These are phyloP conservation scores for Ophion ellenae DNA, from an alignment of 2,888 invertebrate genomes.

Conservation along the genomic window DNA sequence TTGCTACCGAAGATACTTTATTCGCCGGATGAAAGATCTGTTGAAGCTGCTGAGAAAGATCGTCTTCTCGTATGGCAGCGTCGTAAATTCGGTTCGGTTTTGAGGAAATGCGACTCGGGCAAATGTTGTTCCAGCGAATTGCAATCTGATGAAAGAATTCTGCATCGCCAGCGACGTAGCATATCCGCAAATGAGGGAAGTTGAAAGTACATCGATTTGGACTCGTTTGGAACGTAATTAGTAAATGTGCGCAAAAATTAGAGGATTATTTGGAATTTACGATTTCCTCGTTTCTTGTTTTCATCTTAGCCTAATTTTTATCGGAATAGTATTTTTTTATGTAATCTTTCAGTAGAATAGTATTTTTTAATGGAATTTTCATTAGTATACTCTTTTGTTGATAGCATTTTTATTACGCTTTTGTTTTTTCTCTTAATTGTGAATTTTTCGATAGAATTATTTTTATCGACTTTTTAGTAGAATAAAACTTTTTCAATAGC, in stretches of 20 bases:
- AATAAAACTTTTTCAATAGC: too few relatives aligned
- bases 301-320: background rate
- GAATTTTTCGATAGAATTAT: background rate
- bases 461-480: too few relatives aligned
- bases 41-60: background rate
- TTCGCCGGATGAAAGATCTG: constrained; percentile 78
- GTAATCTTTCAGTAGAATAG: background rate
- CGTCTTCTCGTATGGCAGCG: background rate
- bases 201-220: background rate
- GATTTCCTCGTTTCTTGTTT: background rate
- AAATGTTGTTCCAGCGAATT: background rate
- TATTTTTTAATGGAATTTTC: background rate
- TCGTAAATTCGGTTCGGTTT: background rate
- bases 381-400: background rate
- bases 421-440: too few relatives aligned
- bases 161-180: background rate
- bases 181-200: background rate
- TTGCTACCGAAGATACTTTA: constrained; percentile 78
- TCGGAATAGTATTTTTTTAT: background rate
- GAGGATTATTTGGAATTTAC: background rate
- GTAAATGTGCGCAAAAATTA: background rate
- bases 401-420: background rate
- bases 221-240: background rate
- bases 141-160: background rate
- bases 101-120: background rate